These are phyloP conservation scores for Marasmarcha lunaedactyla DNA, from an alignment of 2,888 invertebrate genomes.

Conservation along the genomic window DNA sequence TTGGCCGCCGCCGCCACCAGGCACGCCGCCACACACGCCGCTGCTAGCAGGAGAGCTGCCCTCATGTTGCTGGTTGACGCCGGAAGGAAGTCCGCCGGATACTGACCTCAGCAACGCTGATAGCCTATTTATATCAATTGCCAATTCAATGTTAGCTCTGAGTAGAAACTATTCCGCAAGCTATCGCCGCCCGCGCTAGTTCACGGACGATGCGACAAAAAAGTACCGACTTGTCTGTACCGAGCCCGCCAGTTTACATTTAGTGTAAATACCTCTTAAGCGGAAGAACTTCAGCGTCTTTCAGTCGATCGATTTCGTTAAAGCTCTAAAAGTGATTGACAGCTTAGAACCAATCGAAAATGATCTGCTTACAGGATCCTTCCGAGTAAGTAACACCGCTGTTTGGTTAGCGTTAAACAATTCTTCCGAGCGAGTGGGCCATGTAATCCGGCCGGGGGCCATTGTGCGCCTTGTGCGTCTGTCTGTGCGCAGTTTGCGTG, in stretches of 20 bases:
- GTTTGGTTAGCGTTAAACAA: slow-evolving; percentile 67
- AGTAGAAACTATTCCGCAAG: slow-evolving; percentile 63
- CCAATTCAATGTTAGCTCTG: slow-evolving; percentile 26
- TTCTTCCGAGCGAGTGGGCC: slow-evolving; percentile 59
- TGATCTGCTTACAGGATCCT: slow-evolving; percentile 65
- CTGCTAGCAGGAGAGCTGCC: slow-evolving; percentile 40
- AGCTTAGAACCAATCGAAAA: slow-evolving; percentile 48
- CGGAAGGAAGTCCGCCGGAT: slow-evolving; percentile 49
- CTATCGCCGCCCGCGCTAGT: slow-evolving; percentile 36
- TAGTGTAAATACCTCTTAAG: too few relatives aligned
- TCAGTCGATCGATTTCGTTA: too few relatives aligned
- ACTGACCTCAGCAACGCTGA: slow-evolving; percentile 44
- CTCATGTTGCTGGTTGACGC: slow-evolving; percentile 31
- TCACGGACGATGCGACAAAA: slow-evolving; percentile 49
- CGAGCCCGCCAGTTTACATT: too few relatives aligned
- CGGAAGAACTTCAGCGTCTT: too few relatives aligned
- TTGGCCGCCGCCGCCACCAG: slow-evolving; percentile 62
- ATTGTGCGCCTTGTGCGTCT: slow-evolving; percentile 13
- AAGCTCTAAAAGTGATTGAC: slow-evolving; percentile 42
- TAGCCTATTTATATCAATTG: slow-evolving; percentile 55
- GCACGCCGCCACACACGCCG: slow-evolving; percentile 43
- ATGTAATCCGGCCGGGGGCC: slow-evolving; percentile 31
- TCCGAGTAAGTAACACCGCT: slow-evolving; percentile 47
- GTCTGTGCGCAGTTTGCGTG: slow-evolving; percentile 46
- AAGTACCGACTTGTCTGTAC: too few relatives aligned